phyloP scores from a whole-genome alignment of 2,888 invertebrate species.

The Nasonia oneida region DNA sequence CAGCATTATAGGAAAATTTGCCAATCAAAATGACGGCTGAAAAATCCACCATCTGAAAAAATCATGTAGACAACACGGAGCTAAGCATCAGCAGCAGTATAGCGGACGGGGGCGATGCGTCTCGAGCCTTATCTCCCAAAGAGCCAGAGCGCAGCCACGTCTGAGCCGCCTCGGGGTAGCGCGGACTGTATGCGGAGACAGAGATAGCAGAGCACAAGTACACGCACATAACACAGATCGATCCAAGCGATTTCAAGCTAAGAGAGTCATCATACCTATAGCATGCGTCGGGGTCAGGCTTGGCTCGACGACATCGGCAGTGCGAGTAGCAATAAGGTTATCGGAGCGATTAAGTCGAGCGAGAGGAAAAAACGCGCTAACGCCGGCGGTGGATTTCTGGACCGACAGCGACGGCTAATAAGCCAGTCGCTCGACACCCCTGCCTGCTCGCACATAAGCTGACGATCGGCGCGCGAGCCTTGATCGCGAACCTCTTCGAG shows the following conservation, averaged over 20 bases:
- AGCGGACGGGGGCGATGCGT: too few relatives aligned
- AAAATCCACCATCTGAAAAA: too few relatives aligned
- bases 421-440: slow-evolving; percentile 15
- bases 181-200: not conserved
- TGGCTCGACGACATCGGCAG: not conserved
- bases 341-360: slow-evolving; percentile 35
- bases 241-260: not conserved
- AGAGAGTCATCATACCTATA: not conserved
- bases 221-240: not conserved
- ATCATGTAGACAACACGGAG: too few relatives aligned
- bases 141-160: too few relatives aligned
- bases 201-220: not conserved
- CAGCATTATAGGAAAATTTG: too few relatives aligned
- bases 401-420: not conserved
- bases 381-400: slow-evolving; percentile 8
- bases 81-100: too few relatives aligned
- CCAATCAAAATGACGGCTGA: too few relatives aligned
- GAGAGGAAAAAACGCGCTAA: not conserved
- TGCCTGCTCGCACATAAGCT: not conserved
- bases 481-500: not conserved
- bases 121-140: not conserved
- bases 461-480: not conserved
- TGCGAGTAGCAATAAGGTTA: slow-evolving; percentile 47
- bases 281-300: not conserved
- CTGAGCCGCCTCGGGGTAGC: not conserved